phyloP scores from a whole-genome alignment of 2,113 vertebrate species.

The Corynorhinus townsendii region DNA sequence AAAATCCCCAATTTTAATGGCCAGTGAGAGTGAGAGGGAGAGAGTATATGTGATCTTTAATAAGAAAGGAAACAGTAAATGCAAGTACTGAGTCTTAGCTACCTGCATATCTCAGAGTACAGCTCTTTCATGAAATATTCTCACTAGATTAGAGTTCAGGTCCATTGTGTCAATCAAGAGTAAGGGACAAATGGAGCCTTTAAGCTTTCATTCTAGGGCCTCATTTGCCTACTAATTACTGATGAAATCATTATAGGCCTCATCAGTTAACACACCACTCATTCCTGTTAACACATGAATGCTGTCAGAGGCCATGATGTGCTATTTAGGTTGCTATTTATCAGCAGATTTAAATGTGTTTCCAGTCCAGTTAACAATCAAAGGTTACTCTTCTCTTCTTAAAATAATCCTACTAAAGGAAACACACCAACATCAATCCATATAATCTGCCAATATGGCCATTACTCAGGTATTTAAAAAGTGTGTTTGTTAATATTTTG shows the following conservation, averaged over 20 bases:
- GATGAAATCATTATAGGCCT: conserved; percentile 15
- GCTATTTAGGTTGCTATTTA: conserved; percentile 27
- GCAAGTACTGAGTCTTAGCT: not conserved
- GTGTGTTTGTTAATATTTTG: not conserved
- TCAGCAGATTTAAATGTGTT: conserved; percentile 39
- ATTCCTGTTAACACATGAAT: conserved; percentile 45
- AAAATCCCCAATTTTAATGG: not conserved
- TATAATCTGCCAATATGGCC: not conserved
- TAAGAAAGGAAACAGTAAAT: not conserved
- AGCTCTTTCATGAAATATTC: not conserved
- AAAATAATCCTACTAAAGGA: conserved; percentile 16
- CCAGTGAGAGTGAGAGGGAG: not conserved
- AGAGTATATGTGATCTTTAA: not conserved
- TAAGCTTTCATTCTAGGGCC: conserved; percentile 15
- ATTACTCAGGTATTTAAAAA: not conserved
- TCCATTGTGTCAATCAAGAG: conserved; percentile 31
- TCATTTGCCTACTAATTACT: conserved; percentile 60
- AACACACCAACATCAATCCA: not conserved
- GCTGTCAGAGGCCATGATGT: conserved; percentile 21
- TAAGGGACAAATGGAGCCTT: conserved; percentile 13
- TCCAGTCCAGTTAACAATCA: conserved; percentile 31
- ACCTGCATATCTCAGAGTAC: not conserved
- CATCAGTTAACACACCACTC: conserved; percentile 38
- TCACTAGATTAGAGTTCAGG: not conserved
- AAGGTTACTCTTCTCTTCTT: conserved; percentile 1